Evolutionary conservation across 2,888 invertebrate genomes (phyloP), one percentile per base, ranked within the genome.

Genomic region (Gari tellinella): DNA sequence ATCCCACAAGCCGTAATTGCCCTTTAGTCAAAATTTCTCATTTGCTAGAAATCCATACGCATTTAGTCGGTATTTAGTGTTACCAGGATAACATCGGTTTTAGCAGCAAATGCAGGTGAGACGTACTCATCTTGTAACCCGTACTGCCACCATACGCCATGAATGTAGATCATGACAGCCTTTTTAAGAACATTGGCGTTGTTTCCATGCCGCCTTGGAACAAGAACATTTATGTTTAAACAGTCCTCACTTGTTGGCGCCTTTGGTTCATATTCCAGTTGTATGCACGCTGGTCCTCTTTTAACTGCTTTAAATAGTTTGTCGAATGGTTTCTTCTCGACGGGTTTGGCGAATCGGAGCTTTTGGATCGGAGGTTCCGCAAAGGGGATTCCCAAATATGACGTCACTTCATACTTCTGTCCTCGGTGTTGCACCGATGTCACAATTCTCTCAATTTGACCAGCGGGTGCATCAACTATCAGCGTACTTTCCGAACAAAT

Each of bases 1-100:
- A 31, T 31, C 31, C 31, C 31, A 31, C 10, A 93, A 81, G 1
- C 93, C 93, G 81, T 91, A 92, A 80, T 93, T 93, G 5, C 93
- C 93, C 0, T 89, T 83, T 2, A 87, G 94, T 74, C 93, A 92
- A 14, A 88, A 86, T 66, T 93, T 92, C 26, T 92, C 84, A 25
- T 92, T 92, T 23, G 89, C 90, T 73, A 93, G 83, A 80, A 93
- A 94, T 12, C 93, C 92, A 26, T 93, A 87, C 2, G 93, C 88
- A 17, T 92, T 93, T 1, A 93, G 87, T 15, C 93, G 86, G 82
- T 93, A 94, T 94, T 93, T 45, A 93, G 90, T 1, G 93, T 92
- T 17, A 94, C 93, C 0, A 93, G 91, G 2, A 93, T 91, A 21
- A 93, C 88, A 48, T 93, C 92, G 12, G 92, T 92, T 15, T 91